These are phyloP conservation scores for Drosophila fulvimacula DNA, from an alignment of 2,888 invertebrate genomes.

Conservation along the genomic window DNA sequence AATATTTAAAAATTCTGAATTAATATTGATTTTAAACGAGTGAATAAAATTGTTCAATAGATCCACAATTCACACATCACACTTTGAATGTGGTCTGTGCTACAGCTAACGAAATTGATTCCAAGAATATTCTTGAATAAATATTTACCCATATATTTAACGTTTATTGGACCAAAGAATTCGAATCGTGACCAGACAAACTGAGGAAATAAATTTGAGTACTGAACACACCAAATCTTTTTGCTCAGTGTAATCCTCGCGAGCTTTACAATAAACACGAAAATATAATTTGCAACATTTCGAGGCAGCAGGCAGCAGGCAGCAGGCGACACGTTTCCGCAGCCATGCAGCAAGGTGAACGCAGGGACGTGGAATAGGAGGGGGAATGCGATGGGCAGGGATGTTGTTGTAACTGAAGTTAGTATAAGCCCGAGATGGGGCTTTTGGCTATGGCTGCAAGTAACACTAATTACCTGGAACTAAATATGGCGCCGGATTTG, in stretches of 20 bases:
- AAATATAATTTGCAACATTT: slow-evolving; percentile 76
- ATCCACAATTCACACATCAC: no score
- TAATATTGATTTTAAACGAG: no score
- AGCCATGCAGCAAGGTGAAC: slow-evolving; percentile 23
- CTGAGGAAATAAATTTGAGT: not conserved
- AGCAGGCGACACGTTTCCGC: slow-evolving; percentile 36
- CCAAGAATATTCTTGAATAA: no score
- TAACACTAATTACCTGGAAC: slow-evolving; percentile 90
- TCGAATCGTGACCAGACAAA: not conserved
- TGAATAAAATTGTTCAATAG: no score
- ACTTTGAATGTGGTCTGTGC: not conserved
- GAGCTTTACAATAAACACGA: slow-evolving; percentile 78
- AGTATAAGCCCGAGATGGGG: slow-evolving; percentile 16
- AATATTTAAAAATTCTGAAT: no score
- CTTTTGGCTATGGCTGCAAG: slow-evolving; percentile 46
- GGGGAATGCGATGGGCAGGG: not conserved
- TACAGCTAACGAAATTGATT: not conserved
- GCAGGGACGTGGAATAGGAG: not conserved
- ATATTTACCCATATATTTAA: not conserved
- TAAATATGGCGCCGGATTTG: slow-evolving; percentile 92
- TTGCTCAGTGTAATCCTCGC: slow-evolving; percentile 61
- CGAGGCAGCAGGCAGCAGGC: slow-evolving; percentile 28
- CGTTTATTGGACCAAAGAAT: no score
- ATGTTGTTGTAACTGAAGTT: slow-evolving; percentile 19
- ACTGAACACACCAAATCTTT: not conserved